Conservation (phyloP, 2,888 invertebrate species). For the Thereva nobilitata region DNA sequence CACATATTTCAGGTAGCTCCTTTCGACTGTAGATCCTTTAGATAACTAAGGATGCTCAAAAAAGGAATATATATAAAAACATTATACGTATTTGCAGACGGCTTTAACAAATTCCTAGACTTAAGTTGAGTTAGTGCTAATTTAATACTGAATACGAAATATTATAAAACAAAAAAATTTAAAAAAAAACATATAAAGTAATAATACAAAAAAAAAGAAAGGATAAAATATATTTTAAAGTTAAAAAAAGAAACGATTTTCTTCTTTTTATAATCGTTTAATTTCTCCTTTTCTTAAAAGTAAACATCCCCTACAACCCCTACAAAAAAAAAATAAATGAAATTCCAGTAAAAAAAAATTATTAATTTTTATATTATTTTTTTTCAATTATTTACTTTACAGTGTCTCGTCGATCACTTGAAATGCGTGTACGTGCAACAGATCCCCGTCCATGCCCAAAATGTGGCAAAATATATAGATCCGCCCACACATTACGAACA, state of each 20-base stretch:
- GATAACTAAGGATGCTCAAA: no score
- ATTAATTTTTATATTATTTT: conserved; percentile 44
- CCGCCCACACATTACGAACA: conserved; percentile 87
- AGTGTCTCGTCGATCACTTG: conserved; percentile 79
- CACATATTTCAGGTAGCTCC: neutral
- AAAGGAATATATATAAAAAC: no score
- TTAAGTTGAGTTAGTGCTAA: neutral
- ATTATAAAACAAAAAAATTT: neutral
- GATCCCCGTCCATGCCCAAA: conserved; percentile 92
- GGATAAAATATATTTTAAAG: conserved; percentile 34
- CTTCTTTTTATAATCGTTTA: neutral
- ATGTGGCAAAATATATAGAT: conserved; percentile 90
- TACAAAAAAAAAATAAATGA: no score
- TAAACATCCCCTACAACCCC: neutral
- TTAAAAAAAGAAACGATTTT: conserved; percentile 12
- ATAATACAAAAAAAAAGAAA: conserved; percentile 18
- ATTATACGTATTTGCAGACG: no score
- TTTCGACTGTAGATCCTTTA: no score
- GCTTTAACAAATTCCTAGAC: no score
- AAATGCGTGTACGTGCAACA: conserved; percentile 86
- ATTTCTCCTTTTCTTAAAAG: neutral
- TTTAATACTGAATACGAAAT: neutral
- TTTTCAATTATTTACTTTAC: conserved; percentile 39
- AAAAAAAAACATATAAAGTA: conserved; percentile 20
- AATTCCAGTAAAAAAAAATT: neutral